phyloP scores from a whole-genome alignment of 2,113 vertebrate genomes.

The Acinonyx jubatus region DNA sequence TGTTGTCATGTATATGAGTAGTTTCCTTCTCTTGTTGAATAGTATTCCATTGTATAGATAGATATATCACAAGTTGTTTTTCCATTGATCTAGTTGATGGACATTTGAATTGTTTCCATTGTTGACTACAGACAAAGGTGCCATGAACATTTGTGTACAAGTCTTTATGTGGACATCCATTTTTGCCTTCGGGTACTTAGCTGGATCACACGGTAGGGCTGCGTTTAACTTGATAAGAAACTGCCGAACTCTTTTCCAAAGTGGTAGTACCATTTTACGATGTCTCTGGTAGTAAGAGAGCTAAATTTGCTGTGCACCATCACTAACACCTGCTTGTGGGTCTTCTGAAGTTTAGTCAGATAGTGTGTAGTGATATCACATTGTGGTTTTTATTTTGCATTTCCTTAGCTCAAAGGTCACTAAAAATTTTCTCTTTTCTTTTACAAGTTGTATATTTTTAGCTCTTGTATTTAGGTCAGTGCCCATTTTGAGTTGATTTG shows the following conservation, averaged over 20 bases:
- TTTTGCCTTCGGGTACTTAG: neutral
- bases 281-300: neutral
- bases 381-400: neutral
- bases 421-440: conserved; percentile 18
- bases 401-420: neutral
- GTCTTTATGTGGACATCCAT: neutral
- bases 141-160: neutral
- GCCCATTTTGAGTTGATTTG: neutral
- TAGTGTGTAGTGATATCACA: neutral
- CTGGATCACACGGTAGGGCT: neutral
- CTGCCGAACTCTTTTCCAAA: neutral
- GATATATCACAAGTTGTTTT: neutral
- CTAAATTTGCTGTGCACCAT: neutral
- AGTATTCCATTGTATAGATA: neutral
- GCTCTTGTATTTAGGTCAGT: neutral
- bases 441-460: neutral
- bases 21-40: neutral
- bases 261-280: neutral
- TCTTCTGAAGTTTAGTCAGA: neutral
- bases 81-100: neutral
- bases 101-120: neutral
- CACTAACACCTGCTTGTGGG: neutral
- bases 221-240: neutral
- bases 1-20: neutral
- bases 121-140: neutral